Percentiles rank a stretch among this genome's conserved stretches.
These are phyloP conservation scores for Helarctos malayanus DNA, from an alignment of 2,797 vertebrate genomes.

Conservation along the genomic window DNA sequence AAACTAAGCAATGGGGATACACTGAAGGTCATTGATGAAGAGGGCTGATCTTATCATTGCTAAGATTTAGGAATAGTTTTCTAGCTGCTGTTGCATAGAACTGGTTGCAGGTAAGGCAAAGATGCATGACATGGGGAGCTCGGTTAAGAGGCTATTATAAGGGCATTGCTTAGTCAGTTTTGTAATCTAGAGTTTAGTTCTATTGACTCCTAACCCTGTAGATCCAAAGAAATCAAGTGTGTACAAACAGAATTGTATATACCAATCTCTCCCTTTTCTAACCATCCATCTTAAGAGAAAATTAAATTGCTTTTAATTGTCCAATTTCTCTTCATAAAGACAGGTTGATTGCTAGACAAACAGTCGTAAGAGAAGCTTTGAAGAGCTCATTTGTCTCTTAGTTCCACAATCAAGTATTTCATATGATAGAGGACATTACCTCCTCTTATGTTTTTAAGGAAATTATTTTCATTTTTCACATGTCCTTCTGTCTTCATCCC, in stretches of 20 bases:
- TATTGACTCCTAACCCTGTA: background rate
- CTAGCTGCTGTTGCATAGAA: background rate
- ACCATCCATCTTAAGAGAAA: background rate
- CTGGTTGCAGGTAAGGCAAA: background rate
- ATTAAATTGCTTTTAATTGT: constrained; percentile 52
- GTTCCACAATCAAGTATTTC: background rate
- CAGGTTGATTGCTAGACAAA: constrained; percentile 51
- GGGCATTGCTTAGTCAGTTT: background rate
- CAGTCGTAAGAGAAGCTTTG: background rate
- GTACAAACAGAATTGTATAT: background rate
- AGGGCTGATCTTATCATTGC: background rate
- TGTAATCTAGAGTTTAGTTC: background rate
- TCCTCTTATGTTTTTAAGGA: background rate
- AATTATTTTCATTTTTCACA: background rate
- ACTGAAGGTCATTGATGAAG: background rate
- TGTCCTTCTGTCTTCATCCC: background rate
- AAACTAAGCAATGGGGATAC: background rate
- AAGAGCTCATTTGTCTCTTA: constrained; percentile 40
- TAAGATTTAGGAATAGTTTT: background rate
- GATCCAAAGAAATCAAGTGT: constrained; percentile 24
- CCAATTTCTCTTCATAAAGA: constrained; percentile 56
- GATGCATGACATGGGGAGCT: background rate
- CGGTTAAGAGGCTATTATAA: background rate
- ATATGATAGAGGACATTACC: background rate
- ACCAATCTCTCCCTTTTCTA: constrained; percentile 38